Percentiles rank a stretch among this genome's conserved stretches.
Conservation (phyloP, 2,113 vertebrate species). For the Campylorhamphus procurvoides region DNA sequence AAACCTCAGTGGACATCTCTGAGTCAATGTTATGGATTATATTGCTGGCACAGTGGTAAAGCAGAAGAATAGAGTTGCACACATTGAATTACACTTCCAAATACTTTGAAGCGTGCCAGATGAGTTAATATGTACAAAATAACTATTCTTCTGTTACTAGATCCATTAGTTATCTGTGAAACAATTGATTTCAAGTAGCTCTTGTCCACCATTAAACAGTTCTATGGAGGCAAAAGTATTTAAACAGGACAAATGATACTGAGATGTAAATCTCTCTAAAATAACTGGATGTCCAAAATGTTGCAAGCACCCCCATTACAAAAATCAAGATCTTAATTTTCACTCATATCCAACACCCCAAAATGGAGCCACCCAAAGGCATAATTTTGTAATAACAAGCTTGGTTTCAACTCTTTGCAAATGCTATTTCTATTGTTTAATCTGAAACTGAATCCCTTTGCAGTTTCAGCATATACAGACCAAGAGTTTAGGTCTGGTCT, state of each 20-base stretch:
- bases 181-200: not conserved
- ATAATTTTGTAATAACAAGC: not conserved
- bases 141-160: not conserved
- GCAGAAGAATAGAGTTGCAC: not conserved
- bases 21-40: not conserved
- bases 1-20: not conserved
- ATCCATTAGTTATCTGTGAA: not conserved
- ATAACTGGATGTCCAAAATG: not conserved
- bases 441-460: not conserved
- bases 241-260: not conserved
- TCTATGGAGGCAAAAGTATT: not conserved
- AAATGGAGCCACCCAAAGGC: not conserved
- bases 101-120: not conserved
- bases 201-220: not conserved
- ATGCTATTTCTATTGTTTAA: not conserved
- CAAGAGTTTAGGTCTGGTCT: not conserved
- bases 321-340: not conserved
- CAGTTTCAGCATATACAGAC: not conserved
- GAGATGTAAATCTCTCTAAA: not conserved
- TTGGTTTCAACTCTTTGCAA: not conserved
- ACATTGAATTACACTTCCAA: not conserved
- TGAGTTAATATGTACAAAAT: not conserved
- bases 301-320: not conserved
- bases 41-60: not conserved
- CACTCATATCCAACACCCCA: fast-evolving